A percentile compares a stretch with the other conserved stretches of the same genome.
Evolutionary conservation across 2,888 invertebrate species (phyloP).

Genomic region (Spialia ferax): DNA sequence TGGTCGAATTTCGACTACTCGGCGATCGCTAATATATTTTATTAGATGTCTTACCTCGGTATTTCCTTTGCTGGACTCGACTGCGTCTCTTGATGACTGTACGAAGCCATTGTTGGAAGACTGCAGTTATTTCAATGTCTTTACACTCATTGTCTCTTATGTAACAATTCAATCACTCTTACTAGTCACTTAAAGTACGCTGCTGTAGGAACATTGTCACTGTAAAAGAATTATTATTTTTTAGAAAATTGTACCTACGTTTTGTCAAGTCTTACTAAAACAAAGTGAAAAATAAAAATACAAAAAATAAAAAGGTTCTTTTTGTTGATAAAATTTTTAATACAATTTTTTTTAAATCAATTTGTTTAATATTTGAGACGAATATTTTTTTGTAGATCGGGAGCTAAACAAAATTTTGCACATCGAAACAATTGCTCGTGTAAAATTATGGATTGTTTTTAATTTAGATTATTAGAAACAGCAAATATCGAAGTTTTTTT

Average conservation of each 20-base stretch:
- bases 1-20: too few relatives aligned
- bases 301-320: not conserved
- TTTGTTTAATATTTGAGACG: too few relatives aligned
- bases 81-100: conserved; percentile 73
- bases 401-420: too few relatives aligned
- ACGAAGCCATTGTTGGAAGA: conserved; percentile 70
- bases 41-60: conserved; percentile 63
- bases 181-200: conserved; percentile 14
- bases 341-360: too few relatives aligned
- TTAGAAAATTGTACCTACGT: not conserved
- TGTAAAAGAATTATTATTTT: conserved; percentile 27
- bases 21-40: not conserved
- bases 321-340: too few relatives aligned
- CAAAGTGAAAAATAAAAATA: not conserved
- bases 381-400: too few relatives aligned
- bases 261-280: too few relatives aligned
- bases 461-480: too few relatives aligned
- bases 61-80: conserved; percentile 74
- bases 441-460: not conserved
- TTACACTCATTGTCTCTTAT: conserved; percentile 56
- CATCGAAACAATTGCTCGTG: not conserved
- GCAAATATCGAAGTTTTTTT: too few relatives aligned
- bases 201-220: conserved; percentile 45
- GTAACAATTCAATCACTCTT: conserved; percentile 20
- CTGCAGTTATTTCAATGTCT: conserved; percentile 54